Evolutionary conservation across 2,113 vertebrate species (phyloP), one percentile per base, ranked within the genome.

Genomic region (Zosterops borbonicus): DNA sequence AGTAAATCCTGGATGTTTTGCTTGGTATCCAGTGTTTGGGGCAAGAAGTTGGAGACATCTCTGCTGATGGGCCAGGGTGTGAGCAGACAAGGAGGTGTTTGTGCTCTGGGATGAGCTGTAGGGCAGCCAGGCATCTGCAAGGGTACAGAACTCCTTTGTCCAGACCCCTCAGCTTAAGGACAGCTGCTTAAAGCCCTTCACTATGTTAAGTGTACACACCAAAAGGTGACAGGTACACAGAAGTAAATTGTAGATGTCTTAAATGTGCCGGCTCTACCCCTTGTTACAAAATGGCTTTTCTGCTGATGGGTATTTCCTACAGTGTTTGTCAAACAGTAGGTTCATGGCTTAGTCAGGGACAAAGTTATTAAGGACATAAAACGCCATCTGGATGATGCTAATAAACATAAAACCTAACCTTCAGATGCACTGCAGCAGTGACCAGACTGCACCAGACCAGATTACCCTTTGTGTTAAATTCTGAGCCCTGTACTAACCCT

Each of bases 341-440:
- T 98, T 98, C 98, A 98, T 97, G 98, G 98, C 98, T 98, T 98
- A 97, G 98, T 98, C 98, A 98, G 98, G 98, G 98, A 98, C 98
- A 98, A 98, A 98, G 98, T 98, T 98, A 98, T 98, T 98, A 98
- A 98, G 98, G 97, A 98, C 98, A 98, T 98, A 98, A 98, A 98
- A 98, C 58, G 16, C 98, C 98, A 98, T 98, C 98, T 98, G 98
- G 98, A 98, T 98, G 95, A 96, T 98, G 97, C 98, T 98, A 98
- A 98, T 98, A 98, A 98, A 98, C 98, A 98, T 98, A 98, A 98
- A 98, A 97, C 92, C 89, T 98, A 98, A 98, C 98, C 98, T 98
- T 98, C 98, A 98, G 96, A 97, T 97, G 94, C 94, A 90, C 90
- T 95, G 97, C 97, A 95, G 97, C 97, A 97, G 96, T 98, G 98